A percentile compares a stretch with the other conserved stretches of the same genome.
Evolutionary conservation across 2,888 invertebrate species (phyloP).

Genomic region (Agrenia bidenticulata): DNA sequence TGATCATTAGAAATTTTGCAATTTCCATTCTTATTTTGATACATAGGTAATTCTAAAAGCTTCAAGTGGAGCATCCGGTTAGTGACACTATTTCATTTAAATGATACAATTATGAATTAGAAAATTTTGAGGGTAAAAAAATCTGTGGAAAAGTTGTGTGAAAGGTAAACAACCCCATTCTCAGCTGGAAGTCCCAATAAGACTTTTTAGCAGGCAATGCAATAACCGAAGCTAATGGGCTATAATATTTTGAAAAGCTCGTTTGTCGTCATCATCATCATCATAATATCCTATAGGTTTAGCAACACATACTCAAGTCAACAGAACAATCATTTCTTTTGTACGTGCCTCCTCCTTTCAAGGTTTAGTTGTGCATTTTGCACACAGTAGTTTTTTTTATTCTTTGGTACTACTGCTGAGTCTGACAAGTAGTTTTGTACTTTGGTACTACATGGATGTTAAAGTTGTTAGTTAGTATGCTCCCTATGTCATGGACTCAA

Average conservation of each 20-base stretch:
- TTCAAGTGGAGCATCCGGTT: too few species aligned
- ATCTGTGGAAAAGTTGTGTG: too few species aligned
- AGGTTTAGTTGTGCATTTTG: constrained; percentile 1
- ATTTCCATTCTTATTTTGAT: not conserved
- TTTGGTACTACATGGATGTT: not conserved
- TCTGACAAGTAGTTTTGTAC: too few species aligned
- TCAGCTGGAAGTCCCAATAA: constrained; percentile 5
- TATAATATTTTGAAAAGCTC: constrained; percentile 11
- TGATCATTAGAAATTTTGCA: not conserved
- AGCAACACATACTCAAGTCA: constrained; percentile 5
- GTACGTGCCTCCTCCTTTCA: constrained; percentile 4
- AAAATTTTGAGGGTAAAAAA: not conserved
- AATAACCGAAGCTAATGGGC: constrained; percentile 11
- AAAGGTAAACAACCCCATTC: constrained; percentile 11
- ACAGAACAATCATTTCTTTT: not conserved
- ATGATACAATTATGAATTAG: too few species aligned
- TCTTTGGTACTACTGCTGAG: too few species aligned
- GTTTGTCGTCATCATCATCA: constrained; percentile 6
- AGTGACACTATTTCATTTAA: too few species aligned
- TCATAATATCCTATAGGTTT: not conserved
- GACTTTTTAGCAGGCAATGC: constrained; percentile 3
- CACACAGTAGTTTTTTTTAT: constrained; percentile 1
- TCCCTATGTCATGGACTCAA: constrained; percentile 3
- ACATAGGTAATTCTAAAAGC: too few species aligned
- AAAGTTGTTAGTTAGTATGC: constrained; percentile 7